phyloP scores from a whole-genome alignment of 2,113 vertebrate genomes.

The Cinclus cinclus region DNA sequence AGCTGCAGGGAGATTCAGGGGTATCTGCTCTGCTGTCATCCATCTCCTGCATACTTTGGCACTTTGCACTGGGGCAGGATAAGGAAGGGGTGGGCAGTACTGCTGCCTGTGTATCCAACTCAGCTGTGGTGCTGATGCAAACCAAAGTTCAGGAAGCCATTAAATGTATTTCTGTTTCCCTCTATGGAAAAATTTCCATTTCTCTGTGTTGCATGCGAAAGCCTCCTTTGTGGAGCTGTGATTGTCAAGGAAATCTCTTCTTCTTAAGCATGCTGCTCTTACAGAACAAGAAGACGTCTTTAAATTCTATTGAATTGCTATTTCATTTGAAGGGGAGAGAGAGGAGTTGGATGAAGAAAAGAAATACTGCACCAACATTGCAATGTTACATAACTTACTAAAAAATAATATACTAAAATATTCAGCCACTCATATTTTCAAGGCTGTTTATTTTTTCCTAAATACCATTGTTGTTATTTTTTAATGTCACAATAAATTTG shows the following conservation, averaged over 20 bases:
- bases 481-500: conserved; percentile 21
- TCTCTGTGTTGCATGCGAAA: background rate
- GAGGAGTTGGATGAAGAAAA: background rate
- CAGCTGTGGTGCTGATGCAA: background rate
- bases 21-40: background rate
- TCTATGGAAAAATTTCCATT: background rate
- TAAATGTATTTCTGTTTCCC: background rate
- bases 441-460: conserved; percentile 15
- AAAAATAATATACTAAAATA: conserved; percentile 1
- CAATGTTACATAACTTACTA: background rate
- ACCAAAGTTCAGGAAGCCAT: background rate
- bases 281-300: conserved; percentile 12
- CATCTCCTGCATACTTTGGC: background rate
- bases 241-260: conserved; percentile 43
- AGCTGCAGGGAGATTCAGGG: background rate
- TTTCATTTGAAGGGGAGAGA: background rate
- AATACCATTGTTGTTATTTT: conserved; percentile 11
- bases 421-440: conserved; percentile 29
- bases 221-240: background rate
- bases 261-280: conserved; percentile 41
- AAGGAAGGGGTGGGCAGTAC: background rate
- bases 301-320: conserved; percentile 19
- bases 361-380: background rate
- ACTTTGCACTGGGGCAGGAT: background rate
- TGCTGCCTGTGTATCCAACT: background rate